These are phyloP conservation scores for Drosophila mojavensis DNA, from an alignment of 1,140 invertebrate genomes.

Conservation along the genomic window DNA sequence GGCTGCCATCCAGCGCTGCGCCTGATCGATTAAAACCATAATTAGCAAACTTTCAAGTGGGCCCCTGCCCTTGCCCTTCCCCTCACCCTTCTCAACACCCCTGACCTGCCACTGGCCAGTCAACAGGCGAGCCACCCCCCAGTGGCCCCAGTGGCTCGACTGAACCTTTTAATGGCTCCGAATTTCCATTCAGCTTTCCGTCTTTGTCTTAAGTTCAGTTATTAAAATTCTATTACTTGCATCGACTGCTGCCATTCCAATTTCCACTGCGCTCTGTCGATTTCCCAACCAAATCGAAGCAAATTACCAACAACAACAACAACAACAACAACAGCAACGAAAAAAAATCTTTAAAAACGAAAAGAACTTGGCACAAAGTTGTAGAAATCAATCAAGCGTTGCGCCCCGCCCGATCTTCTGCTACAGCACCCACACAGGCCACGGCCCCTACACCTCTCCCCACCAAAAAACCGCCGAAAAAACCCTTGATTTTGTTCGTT, in stretches of 20 bases:
- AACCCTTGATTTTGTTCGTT: background rate
- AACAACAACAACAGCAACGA: background rate
- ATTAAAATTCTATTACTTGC: conserved; percentile 77
- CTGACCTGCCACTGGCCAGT: too few species aligned
- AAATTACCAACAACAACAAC: conserved; percentile 32
- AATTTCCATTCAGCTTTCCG: conserved; percentile 56
- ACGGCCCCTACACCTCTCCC: background rate
- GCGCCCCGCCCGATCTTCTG: background rate
- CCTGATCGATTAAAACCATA: conserved; percentile 74
- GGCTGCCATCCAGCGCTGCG: conserved; percentile 25
- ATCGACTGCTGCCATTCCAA: conserved; percentile 13
- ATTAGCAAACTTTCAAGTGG: conserved; percentile 71
- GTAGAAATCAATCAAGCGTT: conserved; percentile 75
- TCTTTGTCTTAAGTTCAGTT: conserved; percentile 62
- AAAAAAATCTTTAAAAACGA: conserved; percentile 44
- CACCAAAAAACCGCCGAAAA: background rate
- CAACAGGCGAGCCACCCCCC: too few species aligned
- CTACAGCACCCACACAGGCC: conserved; percentile 1
- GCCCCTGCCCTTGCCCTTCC: background rate
- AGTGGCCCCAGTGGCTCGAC: background rate
- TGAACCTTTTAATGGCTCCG: conserved; percentile 1
- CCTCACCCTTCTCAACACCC: too few species aligned
- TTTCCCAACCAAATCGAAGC: conserved; percentile 33
- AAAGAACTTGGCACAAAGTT: conserved; percentile 67
- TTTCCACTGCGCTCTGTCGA: background rate